Conservation (phyloP, 2,797 vertebrate genomes). For the Pteropus rufus region DNA sequence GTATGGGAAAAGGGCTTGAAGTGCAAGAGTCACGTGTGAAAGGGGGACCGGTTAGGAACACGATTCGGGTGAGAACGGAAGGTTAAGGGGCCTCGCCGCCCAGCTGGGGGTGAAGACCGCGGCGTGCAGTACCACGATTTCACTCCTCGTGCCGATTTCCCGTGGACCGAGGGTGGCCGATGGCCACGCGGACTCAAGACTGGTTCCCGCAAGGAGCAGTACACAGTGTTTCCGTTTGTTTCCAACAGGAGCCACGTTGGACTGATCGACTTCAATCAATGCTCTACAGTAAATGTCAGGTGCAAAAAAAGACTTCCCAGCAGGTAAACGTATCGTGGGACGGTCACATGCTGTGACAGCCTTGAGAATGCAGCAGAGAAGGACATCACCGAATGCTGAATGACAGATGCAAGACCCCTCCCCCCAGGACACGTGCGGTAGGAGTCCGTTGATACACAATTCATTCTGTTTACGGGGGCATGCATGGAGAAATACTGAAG, state of each 20-base stretch:
- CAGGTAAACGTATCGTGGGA: not conserved
- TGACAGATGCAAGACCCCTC: not conserved
- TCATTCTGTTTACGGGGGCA: not conserved
- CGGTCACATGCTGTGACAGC: accelerated
- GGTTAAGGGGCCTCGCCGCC: not conserved
- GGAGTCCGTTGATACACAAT: not conserved
- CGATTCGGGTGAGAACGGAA: not conserved
- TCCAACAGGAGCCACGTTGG: not conserved
- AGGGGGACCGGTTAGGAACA: not conserved
- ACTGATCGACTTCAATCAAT: not conserved
- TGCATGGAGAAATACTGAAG: accelerated
- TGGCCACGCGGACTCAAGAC: not conserved
- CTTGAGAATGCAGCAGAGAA: not conserved
- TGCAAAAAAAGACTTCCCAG: not conserved
- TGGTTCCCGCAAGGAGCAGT: not conserved
- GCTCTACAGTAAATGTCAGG: not conserved
- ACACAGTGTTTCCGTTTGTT: not conserved
- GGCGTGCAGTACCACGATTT: not conserved
- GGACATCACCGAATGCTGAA: accelerated
- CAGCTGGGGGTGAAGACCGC: not conserved
- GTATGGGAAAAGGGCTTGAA: accelerated
- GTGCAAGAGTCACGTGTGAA: too few relatives aligned
- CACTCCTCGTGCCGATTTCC: not conserved
- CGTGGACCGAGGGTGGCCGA: constrained; percentile 4
- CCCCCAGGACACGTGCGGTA: accelerated